Evolutionary conservation across 64 coral and sea anemone genomes (phyloP), one percentile per base, ranked within the genome.

Genomic region (Catalaphyllia jardinei): DNA sequence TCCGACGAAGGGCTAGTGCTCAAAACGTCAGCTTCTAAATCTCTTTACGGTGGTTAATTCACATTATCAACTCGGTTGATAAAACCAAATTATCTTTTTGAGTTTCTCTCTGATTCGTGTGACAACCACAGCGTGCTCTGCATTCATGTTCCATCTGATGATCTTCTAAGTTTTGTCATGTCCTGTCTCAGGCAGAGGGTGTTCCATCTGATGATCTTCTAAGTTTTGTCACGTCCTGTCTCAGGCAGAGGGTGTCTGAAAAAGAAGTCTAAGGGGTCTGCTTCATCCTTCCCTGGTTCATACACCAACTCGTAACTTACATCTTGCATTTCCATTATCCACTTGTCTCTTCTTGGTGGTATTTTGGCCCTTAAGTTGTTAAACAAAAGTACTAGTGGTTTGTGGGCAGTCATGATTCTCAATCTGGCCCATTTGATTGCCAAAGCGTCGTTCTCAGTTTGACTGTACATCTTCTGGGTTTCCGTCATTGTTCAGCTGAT

Each of bases 291-390:
- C 17, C 89, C 80, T 86, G 89, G 80, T 92, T 92, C 30, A 1
- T 86, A 78, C 24, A 86, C 54, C 25, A 92, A 27, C 29, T 92
- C 82, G 16, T 39, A 67, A n/a, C 87, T 74, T 8, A 92, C 80
- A 31, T 92, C 89, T 75, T 92, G 89, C 81, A 91, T 76, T 27
- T 75, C 29, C 89, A 92, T 92, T 29, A 87, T 52, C 82, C 90
- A 92, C 46, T 78, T 92, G 60, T 87, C 80, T 3, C 79, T 92
- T 67, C 91, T 29, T 52, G 74, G 74, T 5, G 74, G 59, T 20
- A 92, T 4, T 33, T 79, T 92, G 29, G 74, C 75, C 22, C 72
- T 87, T 63, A 31, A 39, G 42, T 92, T 92, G 75, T 87, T 87
- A 28, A 92, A 92, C 10, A 87, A 28, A 20, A 82, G 82, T 22